Base-by-base conservation (phyloP, 2,888 invertebrate species). In the Agrotis ipsilon region DNA sequence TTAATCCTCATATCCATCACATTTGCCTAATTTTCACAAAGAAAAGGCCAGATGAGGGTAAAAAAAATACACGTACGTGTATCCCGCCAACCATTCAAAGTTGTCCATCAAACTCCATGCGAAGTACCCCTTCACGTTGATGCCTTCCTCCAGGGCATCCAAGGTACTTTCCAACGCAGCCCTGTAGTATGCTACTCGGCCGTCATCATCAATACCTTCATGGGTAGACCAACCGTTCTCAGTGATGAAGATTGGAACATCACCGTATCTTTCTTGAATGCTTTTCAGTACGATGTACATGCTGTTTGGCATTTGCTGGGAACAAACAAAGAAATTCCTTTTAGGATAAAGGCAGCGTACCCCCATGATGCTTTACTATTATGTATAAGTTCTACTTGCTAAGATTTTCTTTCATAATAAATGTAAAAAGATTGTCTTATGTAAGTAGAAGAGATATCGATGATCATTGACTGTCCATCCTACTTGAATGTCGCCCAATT, bases 81-180 rank as follows among this genome's bases (percentile, higher is more conserved):
- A 97, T 54, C 97, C 97, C 55, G 88, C 82, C 65, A 91, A 86
- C 97, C 97, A 97, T 88, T 97, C 97, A 81, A 97, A 97, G 86
- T 97, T 97, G 82, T 97, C 97, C 93, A 97, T 93, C 3, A 97
- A 89, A 77, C 97, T 97, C 97, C 97, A 97, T 1, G 96, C 96
- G 68, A 96, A 96, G 87, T 97, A 97, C 0, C 97, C 97, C 58
- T 88, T 90, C 0, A 97, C 88, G 63, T 96, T 91, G 24, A 96
- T 92, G 0, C 94, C 95, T 14, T 94, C 94, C 18, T 95, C 93
- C 3, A 96, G 80, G 0, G 95, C 92, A 57, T 95, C 91, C 46
- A 96, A 71, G 3, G 93, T 86, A 73, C 92, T 93, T 49, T 92
- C 89, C 60, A 96, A 83, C 32, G 96, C 94, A 0, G 89, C 88